phyloP scores from a whole-genome alignment of 2,113 vertebrate genomes.

The Macroglossus sobrinus region DNA sequence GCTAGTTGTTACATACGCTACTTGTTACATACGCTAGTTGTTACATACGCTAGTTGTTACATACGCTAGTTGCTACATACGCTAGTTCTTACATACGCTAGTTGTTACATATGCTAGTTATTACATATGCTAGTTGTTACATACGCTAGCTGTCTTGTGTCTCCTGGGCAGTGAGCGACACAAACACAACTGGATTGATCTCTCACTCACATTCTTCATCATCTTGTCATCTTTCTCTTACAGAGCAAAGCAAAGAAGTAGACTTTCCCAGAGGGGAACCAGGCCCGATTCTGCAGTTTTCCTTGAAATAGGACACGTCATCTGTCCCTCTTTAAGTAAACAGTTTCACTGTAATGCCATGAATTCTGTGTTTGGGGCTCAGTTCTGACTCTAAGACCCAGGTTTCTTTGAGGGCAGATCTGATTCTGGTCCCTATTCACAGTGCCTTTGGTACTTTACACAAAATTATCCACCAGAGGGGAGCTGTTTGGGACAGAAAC shows the following conservation, averaged over 20 bases:
- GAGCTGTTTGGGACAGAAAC: background rate
- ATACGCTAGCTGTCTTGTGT: background rate
- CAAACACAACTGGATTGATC: background rate
- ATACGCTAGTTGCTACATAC: background rate
- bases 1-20: background rate
- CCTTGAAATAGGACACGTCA: background rate
- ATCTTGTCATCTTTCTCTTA: background rate
- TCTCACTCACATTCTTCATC: background rate
- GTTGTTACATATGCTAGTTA: too few relatives aligned
- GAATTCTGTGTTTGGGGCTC: background rate
- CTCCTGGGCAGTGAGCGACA: constrained; percentile 52
- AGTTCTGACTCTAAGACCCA: background rate
- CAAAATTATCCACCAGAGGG: background rate
- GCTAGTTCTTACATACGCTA: background rate
- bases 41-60: background rate
- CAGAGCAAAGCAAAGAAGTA: background rate
- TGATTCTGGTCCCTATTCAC: background rate
- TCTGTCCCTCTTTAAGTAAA: background rate
- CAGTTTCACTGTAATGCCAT: background rate
- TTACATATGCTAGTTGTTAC: constrained; percentile 35
- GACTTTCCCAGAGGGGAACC: background rate
- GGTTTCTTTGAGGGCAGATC: background rate
- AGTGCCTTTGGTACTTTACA: background rate
- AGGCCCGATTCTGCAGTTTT: background rate
- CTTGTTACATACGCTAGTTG: background rate